Evolutionary conservation across 2,888 invertebrate species (phyloP).

Genomic region (Polyommatus icarus): DNA sequence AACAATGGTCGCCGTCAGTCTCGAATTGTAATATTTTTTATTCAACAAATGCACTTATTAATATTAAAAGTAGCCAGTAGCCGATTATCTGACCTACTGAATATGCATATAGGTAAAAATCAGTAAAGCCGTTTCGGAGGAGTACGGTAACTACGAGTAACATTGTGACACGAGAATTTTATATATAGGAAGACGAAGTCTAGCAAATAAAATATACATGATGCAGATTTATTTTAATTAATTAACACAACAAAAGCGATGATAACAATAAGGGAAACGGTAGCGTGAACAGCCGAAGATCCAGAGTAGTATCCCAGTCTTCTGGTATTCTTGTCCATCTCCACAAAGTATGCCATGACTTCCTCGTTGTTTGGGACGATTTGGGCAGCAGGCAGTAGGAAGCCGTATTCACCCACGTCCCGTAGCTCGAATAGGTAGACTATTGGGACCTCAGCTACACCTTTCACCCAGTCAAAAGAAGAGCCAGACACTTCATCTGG

Average conservation of each 20-base stretch:
- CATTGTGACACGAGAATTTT: too few relatives aligned
- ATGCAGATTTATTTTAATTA: neutral
- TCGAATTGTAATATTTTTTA: too few relatives aligned
- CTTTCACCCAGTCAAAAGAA: conserved; percentile 80
- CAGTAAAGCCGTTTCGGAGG: too few relatives aligned
- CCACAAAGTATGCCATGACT: conserved; percentile 62
- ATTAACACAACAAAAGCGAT: neutral
- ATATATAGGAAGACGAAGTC: too few relatives aligned
- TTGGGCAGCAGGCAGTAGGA: conserved; percentile 72
- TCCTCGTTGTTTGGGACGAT: conserved; percentile 73
- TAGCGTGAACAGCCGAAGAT: conserved; percentile 35
- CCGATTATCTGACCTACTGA: too few relatives aligned
- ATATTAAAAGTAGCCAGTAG: too few relatives aligned
- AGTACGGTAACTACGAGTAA: too few relatives aligned
- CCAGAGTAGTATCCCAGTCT: conserved; percentile 51
- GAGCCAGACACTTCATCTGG: conserved; percentile 67
- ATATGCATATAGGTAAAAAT: too few relatives aligned
- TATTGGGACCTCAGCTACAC: conserved; percentile 72
- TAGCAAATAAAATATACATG: neutral
- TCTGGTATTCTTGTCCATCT: conserved; percentile 55
- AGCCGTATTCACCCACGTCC: conserved; percentile 76
- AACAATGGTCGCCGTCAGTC: too few relatives aligned
- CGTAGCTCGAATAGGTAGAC: conserved; percentile 79
- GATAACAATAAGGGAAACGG: conserved; percentile 13
- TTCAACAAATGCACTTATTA: too few relatives aligned